Conservation (phyloP, 2,797 vertebrate genomes). For the Miichthys miiuy region DNA sequence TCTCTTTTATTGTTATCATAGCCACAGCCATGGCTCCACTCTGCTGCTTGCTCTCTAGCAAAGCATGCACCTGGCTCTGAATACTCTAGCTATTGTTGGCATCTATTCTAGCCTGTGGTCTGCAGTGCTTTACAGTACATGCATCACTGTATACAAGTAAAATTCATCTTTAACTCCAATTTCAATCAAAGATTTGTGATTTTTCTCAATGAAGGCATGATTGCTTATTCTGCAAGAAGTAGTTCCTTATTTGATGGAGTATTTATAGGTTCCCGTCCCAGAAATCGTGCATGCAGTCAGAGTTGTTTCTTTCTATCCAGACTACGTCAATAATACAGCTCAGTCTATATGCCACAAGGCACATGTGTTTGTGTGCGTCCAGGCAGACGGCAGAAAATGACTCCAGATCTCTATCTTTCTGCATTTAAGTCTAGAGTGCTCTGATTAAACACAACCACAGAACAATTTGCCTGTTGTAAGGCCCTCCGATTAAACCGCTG, state of each 20-base stretch:
- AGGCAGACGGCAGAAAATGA: slow-evolving; percentile 86
- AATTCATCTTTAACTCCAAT: slow-evolving; percentile 4
- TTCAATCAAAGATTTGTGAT: slow-evolving; percentile 7
- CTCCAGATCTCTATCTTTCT: slow-evolving; percentile 82
- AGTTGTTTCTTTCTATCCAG: slow-evolving; percentile 51
- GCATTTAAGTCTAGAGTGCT: slow-evolving; percentile 80
- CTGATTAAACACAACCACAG: slow-evolving; percentile 83
- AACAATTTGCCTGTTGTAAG: slow-evolving; percentile 80
- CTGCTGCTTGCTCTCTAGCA: slow-evolving; percentile 30
- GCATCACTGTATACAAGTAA: slow-evolving; percentile 10
- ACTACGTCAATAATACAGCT: slow-evolving; percentile 55
- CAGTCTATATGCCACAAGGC: slow-evolving; percentile 76
- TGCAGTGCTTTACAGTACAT: slow-evolving; percentile 17
- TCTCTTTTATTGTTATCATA: slow-evolving; percentile 61
- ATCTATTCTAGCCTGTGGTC: slow-evolving; percentile 9
- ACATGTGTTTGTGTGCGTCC: slow-evolving; percentile 82
- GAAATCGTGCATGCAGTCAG: slow-evolving; percentile 48
- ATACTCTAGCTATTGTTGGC: slow-evolving; percentile 42
- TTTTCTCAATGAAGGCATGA: slow-evolving; percentile 31
- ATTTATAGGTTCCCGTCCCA: slow-evolving; percentile 52
- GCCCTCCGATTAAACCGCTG: slow-evolving; percentile 73
- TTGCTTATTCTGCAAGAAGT: slow-evolving; percentile 28
- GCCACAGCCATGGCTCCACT: slow-evolving; percentile 44
- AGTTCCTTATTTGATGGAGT: slow-evolving; percentile 25
- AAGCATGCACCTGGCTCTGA: slow-evolving; percentile 54